Evolutionary conservation across 1,140 invertebrate genomes (phyloP).

Genomic region (Oedothorax gibbosus): DNA sequence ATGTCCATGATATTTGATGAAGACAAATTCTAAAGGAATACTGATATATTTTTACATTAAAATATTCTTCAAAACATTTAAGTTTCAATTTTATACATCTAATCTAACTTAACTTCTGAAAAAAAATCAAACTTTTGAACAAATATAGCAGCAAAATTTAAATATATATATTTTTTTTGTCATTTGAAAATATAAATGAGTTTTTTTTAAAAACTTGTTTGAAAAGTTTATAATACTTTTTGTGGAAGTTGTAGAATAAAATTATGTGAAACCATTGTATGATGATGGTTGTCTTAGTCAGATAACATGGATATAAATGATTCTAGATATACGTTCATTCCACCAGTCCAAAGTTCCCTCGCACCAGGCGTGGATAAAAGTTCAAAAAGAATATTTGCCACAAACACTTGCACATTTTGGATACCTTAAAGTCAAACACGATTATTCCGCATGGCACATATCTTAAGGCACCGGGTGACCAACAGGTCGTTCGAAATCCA

Average conservation of each 20-base stretch:
- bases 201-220: too few relatives aligned
- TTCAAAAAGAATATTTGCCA: neutral
- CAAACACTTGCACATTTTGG: constrained; percentile 11
- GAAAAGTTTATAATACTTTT: too few relatives aligned
- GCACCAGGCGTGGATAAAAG: constrained; percentile 25
- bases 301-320: too few relatives aligned
- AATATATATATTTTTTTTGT: too few relatives aligned
- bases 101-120: too few relatives aligned
- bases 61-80: neutral
- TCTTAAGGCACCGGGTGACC: neutral
- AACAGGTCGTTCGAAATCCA: neutral
- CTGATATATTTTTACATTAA: neutral
- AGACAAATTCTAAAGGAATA: neutral
- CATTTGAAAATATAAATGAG: too few relatives aligned
- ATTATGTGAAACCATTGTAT: too few relatives aligned
- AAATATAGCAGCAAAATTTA: too few relatives aligned
- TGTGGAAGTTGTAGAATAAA: too few relatives aligned
- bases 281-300: too few relatives aligned
- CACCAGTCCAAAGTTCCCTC: neutral
- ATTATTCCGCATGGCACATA: constrained; percentile 11
- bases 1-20: neutral
- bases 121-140: too few relatives aligned
- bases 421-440: constrained; percentile 1
- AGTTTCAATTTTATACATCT: neutral
- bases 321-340: too few relatives aligned